A percentile compares a stretch with the other conserved stretches of the same genome.
Conservation (phyloP, 23 tunicate genomes). For the Oikopleura albicans region DNA sequence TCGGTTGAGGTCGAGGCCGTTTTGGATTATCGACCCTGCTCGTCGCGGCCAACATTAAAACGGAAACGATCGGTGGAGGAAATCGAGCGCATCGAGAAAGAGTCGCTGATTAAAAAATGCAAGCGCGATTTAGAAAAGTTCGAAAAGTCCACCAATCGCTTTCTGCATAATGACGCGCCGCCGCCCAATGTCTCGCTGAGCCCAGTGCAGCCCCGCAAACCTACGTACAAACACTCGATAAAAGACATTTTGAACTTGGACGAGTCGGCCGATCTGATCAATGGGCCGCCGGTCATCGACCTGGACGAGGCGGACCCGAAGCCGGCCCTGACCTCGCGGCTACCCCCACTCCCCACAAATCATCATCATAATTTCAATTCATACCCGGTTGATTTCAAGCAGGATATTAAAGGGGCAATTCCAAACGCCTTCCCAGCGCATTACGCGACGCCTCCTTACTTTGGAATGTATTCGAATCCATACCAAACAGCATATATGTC, state of each 20-base stretch:
- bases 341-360: not conserved
- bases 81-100: not conserved
- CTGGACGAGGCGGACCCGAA: not conserved
- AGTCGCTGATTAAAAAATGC: not conserved
- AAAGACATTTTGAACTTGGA: not conserved
- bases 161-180: not conserved
- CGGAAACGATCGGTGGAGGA: conserved; percentile 1
- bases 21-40: not conserved
- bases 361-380: not conserved
- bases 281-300: conserved; percentile 5
- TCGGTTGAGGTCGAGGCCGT: not conserved
- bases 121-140: not conserved
- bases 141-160: not conserved
- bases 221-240: not conserved
- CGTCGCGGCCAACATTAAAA: not conserved
- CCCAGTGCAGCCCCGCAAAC: not conserved
- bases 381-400: too few relatives aligned
- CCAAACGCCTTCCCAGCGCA: too few relatives aligned
- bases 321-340: not conserved
- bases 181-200: not conserved
- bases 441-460: not conserved
- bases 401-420: not conserved
- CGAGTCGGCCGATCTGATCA: not conserved
- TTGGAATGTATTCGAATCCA: not conserved
- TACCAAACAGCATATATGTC: not conserved